Evolutionary conservation across 2,888 invertebrate genomes (phyloP).

Genomic region (Peribatodes rhomboidaria): DNA sequence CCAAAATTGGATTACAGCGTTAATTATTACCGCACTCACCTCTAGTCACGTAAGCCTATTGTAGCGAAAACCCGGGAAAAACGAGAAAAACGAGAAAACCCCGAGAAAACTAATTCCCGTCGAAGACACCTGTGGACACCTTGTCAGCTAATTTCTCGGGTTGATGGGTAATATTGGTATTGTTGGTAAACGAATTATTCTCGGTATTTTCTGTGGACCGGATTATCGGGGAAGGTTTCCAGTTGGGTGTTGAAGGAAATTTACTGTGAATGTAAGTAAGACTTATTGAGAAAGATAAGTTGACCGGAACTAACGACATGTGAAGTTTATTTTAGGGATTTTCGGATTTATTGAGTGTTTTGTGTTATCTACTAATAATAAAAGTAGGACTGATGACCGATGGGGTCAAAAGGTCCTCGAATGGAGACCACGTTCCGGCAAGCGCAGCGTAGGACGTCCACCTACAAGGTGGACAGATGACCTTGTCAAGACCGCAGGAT

Average conservation of each 20-base stretch:
- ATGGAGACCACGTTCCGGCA: too few species aligned
- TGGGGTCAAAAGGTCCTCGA: too few species aligned
- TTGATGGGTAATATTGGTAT: constrained; percentile 65
- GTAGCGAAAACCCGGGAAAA: constrained; percentile 43
- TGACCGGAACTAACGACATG: too few species aligned
- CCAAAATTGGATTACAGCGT: constrained; percentile 20
- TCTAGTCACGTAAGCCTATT: constrained; percentile 44
- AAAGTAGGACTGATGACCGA: too few species aligned
- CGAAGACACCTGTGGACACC: constrained; percentile 47
- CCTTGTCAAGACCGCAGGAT: too few species aligned
- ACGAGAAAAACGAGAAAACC: neutral
- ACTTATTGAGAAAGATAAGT: too few species aligned
- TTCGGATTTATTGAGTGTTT: too few species aligned
- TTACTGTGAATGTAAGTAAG: too few species aligned
- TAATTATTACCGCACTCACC: constrained; percentile 22
- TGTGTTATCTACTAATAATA: too few species aligned
- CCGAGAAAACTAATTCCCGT: constrained; percentile 53
- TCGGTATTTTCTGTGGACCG: constrained; percentile 58
- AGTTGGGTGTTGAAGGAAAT: constrained; percentile 20
- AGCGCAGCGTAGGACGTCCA: too few species aligned
- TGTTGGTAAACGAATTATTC: constrained; percentile 69
- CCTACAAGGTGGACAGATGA: too few species aligned
- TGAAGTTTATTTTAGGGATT: too few species aligned
- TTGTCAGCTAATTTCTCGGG: constrained; percentile 67
- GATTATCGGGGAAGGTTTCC: constrained; percentile 48